Evolutionary conservation across 2,797 vertebrate genomes (phyloP).

Genomic region (Eulemur coronatus): DNA sequence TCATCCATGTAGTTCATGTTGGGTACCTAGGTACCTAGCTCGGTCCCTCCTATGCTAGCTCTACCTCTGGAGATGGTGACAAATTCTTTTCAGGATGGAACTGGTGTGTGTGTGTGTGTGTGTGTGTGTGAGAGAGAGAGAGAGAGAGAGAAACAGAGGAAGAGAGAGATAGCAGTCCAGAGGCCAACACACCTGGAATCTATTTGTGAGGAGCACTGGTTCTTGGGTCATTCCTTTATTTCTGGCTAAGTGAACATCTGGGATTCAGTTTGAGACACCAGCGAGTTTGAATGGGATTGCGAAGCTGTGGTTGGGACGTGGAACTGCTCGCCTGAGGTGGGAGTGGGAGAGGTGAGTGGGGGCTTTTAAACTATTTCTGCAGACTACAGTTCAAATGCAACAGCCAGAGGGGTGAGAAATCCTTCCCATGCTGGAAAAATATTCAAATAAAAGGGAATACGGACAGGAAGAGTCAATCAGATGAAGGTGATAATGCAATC

Average conservation of each 20-base stretch:
- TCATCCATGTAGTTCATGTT: background rate
- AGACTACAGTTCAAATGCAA: constrained; percentile 62
- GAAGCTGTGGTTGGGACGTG: constrained; percentile 55
- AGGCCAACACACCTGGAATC: constrained; percentile 77
- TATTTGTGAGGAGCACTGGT: constrained; percentile 73
- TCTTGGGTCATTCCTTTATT: constrained; percentile 71
- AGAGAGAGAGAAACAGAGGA: background rate
- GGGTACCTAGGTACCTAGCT: background rate
- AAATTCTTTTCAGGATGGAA: constrained; percentile 38
- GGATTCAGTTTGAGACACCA: constrained; percentile 75
- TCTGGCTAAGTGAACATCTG: constrained; percentile 77
- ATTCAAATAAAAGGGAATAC: background rate
- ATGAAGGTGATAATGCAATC: constrained; percentile 25
- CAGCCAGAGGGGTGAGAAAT: constrained; percentile 43
- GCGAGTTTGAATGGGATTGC: constrained; percentile 63
- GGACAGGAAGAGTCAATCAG: background rate
- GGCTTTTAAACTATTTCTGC: constrained; percentile 62
- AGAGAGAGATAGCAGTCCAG: constrained; percentile 38
- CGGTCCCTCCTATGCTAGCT: background rate
- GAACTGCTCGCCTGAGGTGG: constrained; percentile 57
- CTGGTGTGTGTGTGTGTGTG: background rate
- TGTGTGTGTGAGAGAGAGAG: background rate
- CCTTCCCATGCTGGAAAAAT: constrained; percentile 40
- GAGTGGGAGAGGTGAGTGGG: constrained; percentile 48
- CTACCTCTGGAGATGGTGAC: background rate